phyloP scores from a whole-genome alignment of 2,797 vertebrate species.

The Sebastes trivittatus region DNA sequence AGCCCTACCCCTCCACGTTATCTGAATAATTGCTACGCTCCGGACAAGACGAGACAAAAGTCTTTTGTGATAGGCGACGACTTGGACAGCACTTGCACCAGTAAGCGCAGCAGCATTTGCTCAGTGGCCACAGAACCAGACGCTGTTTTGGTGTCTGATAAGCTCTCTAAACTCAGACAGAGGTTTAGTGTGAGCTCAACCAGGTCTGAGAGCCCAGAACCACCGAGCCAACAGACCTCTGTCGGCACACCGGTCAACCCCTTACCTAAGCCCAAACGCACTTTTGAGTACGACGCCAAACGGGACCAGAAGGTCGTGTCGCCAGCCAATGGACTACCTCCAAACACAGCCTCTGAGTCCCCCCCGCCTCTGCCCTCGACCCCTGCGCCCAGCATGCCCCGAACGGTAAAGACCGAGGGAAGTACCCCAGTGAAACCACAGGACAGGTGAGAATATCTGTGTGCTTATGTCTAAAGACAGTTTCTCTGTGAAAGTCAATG shows the following conservation, averaged over 20 bases:
- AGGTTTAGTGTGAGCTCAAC: constrained; percentile 80
- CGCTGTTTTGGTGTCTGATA: constrained; percentile 78
- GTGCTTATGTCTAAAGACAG: neutral
- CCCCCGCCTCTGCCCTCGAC: constrained; percentile 92
- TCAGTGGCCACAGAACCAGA: constrained; percentile 86
- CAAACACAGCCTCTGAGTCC: constrained; percentile 83
- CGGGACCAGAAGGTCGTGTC: constrained; percentile 84
- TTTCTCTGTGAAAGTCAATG: neutral
- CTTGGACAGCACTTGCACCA: constrained; percentile 80
- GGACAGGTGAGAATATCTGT: constrained; percentile 85
- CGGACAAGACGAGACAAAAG: constrained; percentile 89
- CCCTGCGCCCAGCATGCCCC: constrained; percentile 88
- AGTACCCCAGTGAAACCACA: constrained; percentile 84
- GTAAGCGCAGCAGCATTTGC: constrained; percentile 86
- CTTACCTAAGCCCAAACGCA: constrained; percentile 97
- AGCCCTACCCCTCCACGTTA: constrained; percentile 89
- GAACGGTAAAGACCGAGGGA: constrained; percentile 84
- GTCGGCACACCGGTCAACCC: constrained; percentile 89
- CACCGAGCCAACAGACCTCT: constrained; percentile 73
- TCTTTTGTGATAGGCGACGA: constrained; percentile 84
- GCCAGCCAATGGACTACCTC: constrained; percentile 92
- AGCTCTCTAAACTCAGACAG: constrained; percentile 84
- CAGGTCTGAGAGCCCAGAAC: constrained; percentile 81
- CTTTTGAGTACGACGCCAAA: constrained; percentile 98
- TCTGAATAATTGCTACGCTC: constrained; percentile 94